These are phyloP conservation scores for Chalcosyrphus nemorum DNA, from an alignment of 2,888 invertebrate species.

Conservation along the genomic window DNA sequence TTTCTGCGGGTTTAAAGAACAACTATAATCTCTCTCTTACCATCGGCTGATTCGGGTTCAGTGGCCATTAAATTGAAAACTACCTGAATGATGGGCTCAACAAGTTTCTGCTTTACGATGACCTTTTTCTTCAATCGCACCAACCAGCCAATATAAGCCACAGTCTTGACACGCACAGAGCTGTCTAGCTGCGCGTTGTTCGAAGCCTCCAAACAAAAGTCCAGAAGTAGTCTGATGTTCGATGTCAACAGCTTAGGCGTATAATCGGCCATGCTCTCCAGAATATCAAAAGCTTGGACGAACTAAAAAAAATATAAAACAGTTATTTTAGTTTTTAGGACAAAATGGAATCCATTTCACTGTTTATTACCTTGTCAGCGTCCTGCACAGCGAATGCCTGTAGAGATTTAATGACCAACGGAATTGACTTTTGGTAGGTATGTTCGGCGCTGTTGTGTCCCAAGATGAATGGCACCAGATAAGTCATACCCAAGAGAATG, in stretches of 20 bases:
- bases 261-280: conserved; percentile 80
- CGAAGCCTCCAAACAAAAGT: conserved; percentile 86
- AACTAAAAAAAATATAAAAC: conserved; percentile 76
- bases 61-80: conserved; percentile 88
- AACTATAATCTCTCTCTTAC: conserved; percentile 82
- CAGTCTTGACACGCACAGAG: conserved; percentile 86
- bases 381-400: conserved; percentile 84
- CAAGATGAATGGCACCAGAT: conserved; percentile 86
- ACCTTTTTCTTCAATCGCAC: conserved; percentile 88
- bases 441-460: conserved; percentile 83
- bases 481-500: conserved; percentile 84
- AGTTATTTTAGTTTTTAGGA: neutral
- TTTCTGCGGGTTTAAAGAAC: too few species aligned
- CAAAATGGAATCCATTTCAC: neutral
- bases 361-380: conserved; percentile 82
- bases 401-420: conserved; percentile 85
- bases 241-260: conserved; percentile 82
- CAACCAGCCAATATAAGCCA: conserved; percentile 86
- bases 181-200: conserved; percentile 84
- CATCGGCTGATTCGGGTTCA: conserved; percentile 85
- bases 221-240: conserved; percentile 85
- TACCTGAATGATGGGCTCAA: conserved; percentile 86
- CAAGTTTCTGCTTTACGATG: conserved; percentile 86
- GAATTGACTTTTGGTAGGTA: conserved; percentile 85
- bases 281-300: conserved; percentile 79